Evolutionary conservation across 1,140 invertebrate genomes (phyloP), one percentile per base, ranked within the genome.

Genomic region (Aphaenogaster ashmeadi): DNA sequence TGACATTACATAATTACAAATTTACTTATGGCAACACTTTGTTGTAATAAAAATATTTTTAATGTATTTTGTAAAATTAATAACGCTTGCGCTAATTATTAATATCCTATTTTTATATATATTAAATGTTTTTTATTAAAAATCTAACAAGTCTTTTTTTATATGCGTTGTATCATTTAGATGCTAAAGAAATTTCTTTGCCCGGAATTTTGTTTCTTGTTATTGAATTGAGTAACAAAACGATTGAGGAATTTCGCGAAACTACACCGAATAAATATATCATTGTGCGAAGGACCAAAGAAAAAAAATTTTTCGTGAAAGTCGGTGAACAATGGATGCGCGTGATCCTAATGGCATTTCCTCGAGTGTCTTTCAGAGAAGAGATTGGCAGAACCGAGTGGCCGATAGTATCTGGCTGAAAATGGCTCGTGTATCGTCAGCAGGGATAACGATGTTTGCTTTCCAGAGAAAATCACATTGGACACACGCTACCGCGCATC

Each of bases 331-430:
- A 81, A 69, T 54, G 64, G 47, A 80, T 33, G 62, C 33, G 52
- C 78, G n/a, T 81, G 78, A 81, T 81, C 78, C 62, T 81, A 81
- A 81, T 81, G 64, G 78, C 78, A 81, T 81, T 81, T 81, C 21
- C 78, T 81, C 64, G 47, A 69, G 47, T 27, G 78, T 81, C 78
- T 81, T 81, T 81, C 47, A 38, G n/a, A 3, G 15, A 81, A 81
- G 78, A 47, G 47, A 81, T 81, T 69, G 78, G 62, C 36, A n/a
- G 47, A 80, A 80, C 67, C 62, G 78, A 66, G 58, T 44, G 54
- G 11, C 21, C 47, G 47, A 54, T 80, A 9, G 78, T 81, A 81
- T 81, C 50, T 54, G 47, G 27, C 0, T 36, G 78, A 54, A 80
- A 80, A 69, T 50, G 50, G 36, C 21, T 69, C 62, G 50, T 67